A percentile compares a stretch with the other conserved stretches of the same genome.
These are phyloP conservation scores for Dendrolimus punctatus DNA, from an alignment of 1,140 invertebrate species.

Conservation along the genomic window DNA sequence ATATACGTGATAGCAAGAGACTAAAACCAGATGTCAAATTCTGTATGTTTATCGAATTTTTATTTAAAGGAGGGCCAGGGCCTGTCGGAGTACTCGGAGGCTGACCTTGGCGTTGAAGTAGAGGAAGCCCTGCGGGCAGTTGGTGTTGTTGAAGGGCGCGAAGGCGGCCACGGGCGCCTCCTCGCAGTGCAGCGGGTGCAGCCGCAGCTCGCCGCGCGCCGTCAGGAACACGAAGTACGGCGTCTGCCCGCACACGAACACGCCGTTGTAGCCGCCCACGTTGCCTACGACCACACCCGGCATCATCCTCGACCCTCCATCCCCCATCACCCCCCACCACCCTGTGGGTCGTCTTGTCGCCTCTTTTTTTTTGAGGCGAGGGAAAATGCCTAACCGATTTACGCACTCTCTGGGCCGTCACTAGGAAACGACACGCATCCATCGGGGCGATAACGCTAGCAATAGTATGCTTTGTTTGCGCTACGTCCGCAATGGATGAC, in stretches of 20 bases:
- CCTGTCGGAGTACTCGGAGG: not conserved
- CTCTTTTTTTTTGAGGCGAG: no score
- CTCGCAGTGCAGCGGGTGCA: constrained; percentile 93
- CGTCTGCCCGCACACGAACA: constrained; percentile 91
- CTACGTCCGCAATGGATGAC: no score
- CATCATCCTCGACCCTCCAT: not conserved
- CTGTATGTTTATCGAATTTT: no score
- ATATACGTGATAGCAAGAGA: no score
- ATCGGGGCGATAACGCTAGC: no score
- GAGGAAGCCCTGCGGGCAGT: constrained; percentile 96
- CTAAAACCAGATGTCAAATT: no score
- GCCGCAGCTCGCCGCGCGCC: constrained; percentile 87
- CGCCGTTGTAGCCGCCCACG: constrained; percentile 92
- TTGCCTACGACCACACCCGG: constrained; percentile 64
- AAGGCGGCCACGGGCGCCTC: constrained; percentile 79
- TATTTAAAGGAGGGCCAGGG: not conserved
- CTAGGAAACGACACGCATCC: no score
- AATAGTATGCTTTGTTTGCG: no score
- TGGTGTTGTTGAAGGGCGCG: constrained; percentile 96
- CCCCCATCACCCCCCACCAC: not conserved
- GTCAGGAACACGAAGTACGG: constrained; percentile 95
- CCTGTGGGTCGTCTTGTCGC: no score
- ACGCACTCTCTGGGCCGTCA: no score
- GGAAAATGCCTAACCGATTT: no score
- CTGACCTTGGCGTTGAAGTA: constrained; percentile 92